Evolutionary conservation across 2,113 vertebrate genomes (phyloP), one percentile per base, ranked within the genome.

Genomic region (Oreochromis aureus): DNA sequence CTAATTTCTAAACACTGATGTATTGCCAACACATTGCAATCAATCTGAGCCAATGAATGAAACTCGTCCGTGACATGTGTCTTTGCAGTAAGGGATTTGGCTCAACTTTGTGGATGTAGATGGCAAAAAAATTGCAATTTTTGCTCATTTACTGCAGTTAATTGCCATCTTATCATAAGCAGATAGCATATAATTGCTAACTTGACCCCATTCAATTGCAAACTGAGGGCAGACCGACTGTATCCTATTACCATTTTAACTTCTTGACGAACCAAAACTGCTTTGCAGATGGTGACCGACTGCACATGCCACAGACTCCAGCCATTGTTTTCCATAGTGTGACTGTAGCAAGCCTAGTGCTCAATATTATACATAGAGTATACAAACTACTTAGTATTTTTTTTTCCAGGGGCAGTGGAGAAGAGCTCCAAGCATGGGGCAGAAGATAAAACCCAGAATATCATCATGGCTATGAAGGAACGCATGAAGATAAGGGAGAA

Each of bases 361-460:
- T 32, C 11, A 53, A 53, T 53, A 34, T 53, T 78, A 30, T 51
- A 51, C 27, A 51, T 4, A 19, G 1, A 51, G 71, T n/a, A 78
- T 53, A 27, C 46, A 32, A 30, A 32, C 12, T 16, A 32, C 10
- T 8, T 16, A 3, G 53, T 27, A 16, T 27, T 7, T 61, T 27
- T 27, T 41, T 55, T 93, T 85, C 78, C 79, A 99, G 99, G 99
- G 90, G 99, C 99, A 2, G 99, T 98, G 73, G 99, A 99, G 94
- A 99, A 99, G 96, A 99, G 98, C 95, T 99, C 98, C 19, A 99
- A 99, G 89, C 99, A 99, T 5, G 99, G 99, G 2, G 98, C 99
- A 0, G 98, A 99, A 90, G 99, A 99, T 94, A 99, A 99, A 94
- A 98, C 99, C 39, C 98, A 98, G 92, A 99, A 98, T 87, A 99